Base-by-base conservation (phyloP, 2,797 vertebrate species). In the Rhadinocentrus ornatus region DNA sequence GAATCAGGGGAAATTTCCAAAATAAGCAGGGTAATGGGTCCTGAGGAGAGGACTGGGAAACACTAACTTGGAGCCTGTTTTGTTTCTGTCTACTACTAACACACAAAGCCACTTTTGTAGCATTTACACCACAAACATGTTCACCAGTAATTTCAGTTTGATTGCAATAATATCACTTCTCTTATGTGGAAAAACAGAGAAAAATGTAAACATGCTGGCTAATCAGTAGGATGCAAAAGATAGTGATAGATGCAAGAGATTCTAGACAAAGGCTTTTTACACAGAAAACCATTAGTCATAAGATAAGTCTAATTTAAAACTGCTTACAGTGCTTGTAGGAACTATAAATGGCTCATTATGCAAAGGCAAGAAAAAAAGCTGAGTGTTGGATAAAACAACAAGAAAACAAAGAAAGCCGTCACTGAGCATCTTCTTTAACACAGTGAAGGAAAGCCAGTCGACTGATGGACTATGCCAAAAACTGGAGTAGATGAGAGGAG, bases 381-480 rank as follows among this genome's bases (percentile, higher is more conserved):
- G 69, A 75, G 69, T 68, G 41, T 48, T 55, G 59, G 35, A 65
- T 78, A 82, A 27, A 70, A 5, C 44, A 71, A 71, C 22, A 35
- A 57, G 50, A 75, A 48, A 60, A 61, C 9, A 39, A n/a, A 6
- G 13, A 52, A 69, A 61, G 5, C 69, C 70, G 73, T 84, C 71
- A 62, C 5, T 57, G 53, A 22, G 58, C 56, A 68, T 80, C 44
- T 73, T 68, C 24, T 52, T 39, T 62, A 50, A 50, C 73, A 64
- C 44, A 37, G 61, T 32, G 26, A 44, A 57, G 34, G 57, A 80
- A 72, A 57, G 63, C 64, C 62, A 68, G 66, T 31, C 63, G 74
- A 70, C 68, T 71, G 16, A 56, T n/a, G 48, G 58, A 72, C 66
- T 70, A 71, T 27, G 35, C 35, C 62, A 59, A 71, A 81, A 60